A percentile compares a stretch with the other conserved stretches of the same genome.
phyloP scores from a whole-genome alignment of 2,797 vertebrate genomes.

The Lithobates sylvaticus region DNA sequence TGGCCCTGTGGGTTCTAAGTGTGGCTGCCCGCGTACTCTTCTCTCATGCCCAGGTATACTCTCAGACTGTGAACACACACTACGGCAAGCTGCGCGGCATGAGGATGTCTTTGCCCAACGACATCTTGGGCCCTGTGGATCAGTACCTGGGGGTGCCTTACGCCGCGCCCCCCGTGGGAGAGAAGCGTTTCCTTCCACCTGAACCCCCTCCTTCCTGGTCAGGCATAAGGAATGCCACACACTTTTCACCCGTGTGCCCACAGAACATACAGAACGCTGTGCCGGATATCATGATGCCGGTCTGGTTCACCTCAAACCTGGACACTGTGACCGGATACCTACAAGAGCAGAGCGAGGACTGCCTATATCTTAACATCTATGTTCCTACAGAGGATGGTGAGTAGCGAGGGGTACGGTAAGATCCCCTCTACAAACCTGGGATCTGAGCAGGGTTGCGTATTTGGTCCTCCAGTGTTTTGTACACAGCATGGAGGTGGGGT shows the following conservation, averaged over 20 bases:
- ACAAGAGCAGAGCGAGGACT: constrained; percentile 98
- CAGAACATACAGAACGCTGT: constrained; percentile 99
- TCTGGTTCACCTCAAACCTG: constrained; percentile 99
- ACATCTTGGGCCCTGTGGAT: constrained; percentile 97
- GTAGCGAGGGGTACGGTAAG: constrained; percentile 76
- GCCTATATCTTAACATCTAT: constrained; percentile 98
- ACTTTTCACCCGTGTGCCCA: constrained; percentile 97
- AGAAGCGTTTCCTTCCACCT: constrained; percentile 96
- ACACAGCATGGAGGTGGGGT: constrained; percentile 57
- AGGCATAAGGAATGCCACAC: constrained; percentile 96
- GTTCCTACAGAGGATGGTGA: constrained; percentile 99
- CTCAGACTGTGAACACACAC: constrained; percentile 96
- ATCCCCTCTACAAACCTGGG: constrained; percentile 55
- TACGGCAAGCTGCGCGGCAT: constrained; percentile 95
- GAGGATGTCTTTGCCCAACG: constrained; percentile 92
- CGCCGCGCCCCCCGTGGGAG: constrained; percentile 89
- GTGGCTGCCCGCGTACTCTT: constrained; percentile 80
- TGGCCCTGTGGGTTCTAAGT: constrained; percentile 88
- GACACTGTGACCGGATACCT: constrained; percentile 98
- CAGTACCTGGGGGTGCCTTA: constrained; percentile 97
- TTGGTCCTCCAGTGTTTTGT: constrained; percentile 69
- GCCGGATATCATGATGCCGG: constrained; percentile 98
- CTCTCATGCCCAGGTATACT: constrained; percentile 86
- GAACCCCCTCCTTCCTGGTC: constrained; percentile 97
- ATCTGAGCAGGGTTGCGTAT: constrained; percentile 80